These are phyloP conservation scores for Petrolisthes manimaculis DNA, from an alignment of 2,888 invertebrate genomes.

Conservation along the genomic window DNA sequence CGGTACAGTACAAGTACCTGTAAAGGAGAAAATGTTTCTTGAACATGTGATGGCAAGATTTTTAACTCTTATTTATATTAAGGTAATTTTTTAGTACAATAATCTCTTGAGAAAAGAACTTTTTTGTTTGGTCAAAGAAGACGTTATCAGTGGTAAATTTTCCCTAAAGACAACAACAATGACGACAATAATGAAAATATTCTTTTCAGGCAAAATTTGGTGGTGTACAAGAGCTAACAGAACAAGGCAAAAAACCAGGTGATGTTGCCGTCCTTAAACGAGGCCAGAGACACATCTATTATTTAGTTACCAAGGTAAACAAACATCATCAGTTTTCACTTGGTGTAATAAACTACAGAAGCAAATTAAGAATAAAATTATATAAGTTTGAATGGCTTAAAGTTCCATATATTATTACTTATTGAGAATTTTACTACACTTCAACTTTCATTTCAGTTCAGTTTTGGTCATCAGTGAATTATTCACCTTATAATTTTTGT, in stretches of 20 bases:
- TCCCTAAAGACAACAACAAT: neutral
- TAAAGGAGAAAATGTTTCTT: neutral
- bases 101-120: neutral
- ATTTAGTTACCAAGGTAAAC: constrained; percentile 67
- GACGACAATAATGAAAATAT: neutral
- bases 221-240: constrained; percentile 52
- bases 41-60: neutral
- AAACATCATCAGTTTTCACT: too few relatives aligned
- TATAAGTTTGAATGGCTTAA: too few relatives aligned
- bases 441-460: too few relatives aligned
- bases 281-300: constrained; percentile 67
- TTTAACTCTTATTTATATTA: too few relatives aligned
- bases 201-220: constrained; percentile 56
- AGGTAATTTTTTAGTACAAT: neutral
- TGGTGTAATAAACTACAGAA: too few relatives aligned
- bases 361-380: too few relatives aligned
- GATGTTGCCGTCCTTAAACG: constrained; percentile 69
- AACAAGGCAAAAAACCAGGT: constrained; percentile 66
- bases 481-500: too few relatives aligned
- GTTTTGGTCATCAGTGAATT: too few relatives aligned
- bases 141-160: too few relatives aligned
- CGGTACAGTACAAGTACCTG: neutral
- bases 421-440: too few relatives aligned
- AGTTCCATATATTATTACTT: too few relatives aligned
- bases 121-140: neutral